A percentile compares a stretch with the other conserved stretches of the same genome.
Conservation (phyloP, 1,140 invertebrate genomes). For the Artemia franciscana region DNA sequence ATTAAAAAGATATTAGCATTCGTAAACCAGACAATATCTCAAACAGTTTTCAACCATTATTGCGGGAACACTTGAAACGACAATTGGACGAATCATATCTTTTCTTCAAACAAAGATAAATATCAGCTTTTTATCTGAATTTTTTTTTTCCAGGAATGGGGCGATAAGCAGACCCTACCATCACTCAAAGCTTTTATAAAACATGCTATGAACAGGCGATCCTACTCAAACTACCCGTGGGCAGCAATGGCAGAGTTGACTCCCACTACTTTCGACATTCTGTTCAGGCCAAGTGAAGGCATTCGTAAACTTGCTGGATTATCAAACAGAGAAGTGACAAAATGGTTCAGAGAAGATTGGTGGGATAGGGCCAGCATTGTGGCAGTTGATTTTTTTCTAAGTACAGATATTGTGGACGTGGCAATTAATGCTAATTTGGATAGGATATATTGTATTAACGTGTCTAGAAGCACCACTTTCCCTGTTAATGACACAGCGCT, state of each 20-base stretch:
- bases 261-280: constrained; percentile 36
- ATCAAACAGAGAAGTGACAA: constrained; percentile 38
- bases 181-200: constrained; percentile 31
- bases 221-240: constrained; percentile 28
- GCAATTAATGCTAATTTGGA: constrained; percentile 32
- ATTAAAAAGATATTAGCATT: too few relatives aligned
- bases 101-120: too few relatives aligned
- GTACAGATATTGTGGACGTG: constrained; percentile 43
- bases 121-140: too few relatives aligned
- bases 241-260: constrained; percentile 60
- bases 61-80: too few relatives aligned
- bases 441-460: constrained; percentile 5
- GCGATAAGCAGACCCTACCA: constrained; percentile 27
- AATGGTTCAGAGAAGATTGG: constrained; percentile 35
- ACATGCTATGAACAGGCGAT: constrained; percentile 20
- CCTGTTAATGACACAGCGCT: too few relatives aligned
- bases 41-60: too few relatives aligned
- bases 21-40: too few relatives aligned
- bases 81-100: too few relatives aligned
- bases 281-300: constrained; percentile 32
- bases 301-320: constrained; percentile 39
- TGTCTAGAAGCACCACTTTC: neutral
- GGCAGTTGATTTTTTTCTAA: constrained; percentile 50
- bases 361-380: constrained; percentile 41
- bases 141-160: constrained; percentile 35